These are phyloP conservation scores for Diachasma alloeum DNA, from an alignment of 1,140 invertebrate genomes.

Conservation along the genomic window DNA sequence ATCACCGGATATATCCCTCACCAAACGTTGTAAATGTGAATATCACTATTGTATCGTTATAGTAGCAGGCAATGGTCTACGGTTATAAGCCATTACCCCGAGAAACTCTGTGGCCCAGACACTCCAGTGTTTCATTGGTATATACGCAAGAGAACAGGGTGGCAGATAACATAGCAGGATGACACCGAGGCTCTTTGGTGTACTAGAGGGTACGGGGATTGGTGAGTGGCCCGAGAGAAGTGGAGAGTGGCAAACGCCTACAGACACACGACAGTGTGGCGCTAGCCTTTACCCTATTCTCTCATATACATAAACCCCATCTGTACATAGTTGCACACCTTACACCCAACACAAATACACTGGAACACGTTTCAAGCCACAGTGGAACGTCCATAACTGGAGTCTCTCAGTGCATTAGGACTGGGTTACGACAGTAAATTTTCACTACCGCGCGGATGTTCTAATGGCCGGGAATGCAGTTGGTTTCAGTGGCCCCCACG, in stretches of 20 bases:
- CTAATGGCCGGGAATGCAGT: conserved; percentile 64
- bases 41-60: background rate
- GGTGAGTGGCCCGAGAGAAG: conserved; percentile 45
- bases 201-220: conserved; percentile 49
- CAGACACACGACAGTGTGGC: conserved; percentile 8
- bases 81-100: conserved; percentile 22
- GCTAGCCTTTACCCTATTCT: background rate
- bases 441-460: conserved; percentile 63
- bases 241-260: conserved; percentile 32
- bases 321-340: background rate
- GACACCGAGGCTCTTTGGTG: conserved; percentile 56
- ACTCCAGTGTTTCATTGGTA: conserved; percentile 46
- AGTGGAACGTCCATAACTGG: conserved; percentile 55
- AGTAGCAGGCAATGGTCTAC: background rate
- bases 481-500: conserved; percentile 61
- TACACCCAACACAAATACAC: background rate
- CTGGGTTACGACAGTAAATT: conserved; percentile 65
- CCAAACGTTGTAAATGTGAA: background rate
- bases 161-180: conserved; percentile 64
- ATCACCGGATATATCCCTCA: background rate
- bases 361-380: conserved; percentile 34
- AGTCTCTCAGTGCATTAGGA: conserved; percentile 57
- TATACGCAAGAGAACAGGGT: conserved; percentile 36
- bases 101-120: conserved; percentile 41
- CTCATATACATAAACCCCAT: background rate